Percentiles rank a stretch among this genome's conserved stretches.
Conservation (phyloP, 2,888 invertebrate species). For the Ptychoptera contaminata region DNA sequence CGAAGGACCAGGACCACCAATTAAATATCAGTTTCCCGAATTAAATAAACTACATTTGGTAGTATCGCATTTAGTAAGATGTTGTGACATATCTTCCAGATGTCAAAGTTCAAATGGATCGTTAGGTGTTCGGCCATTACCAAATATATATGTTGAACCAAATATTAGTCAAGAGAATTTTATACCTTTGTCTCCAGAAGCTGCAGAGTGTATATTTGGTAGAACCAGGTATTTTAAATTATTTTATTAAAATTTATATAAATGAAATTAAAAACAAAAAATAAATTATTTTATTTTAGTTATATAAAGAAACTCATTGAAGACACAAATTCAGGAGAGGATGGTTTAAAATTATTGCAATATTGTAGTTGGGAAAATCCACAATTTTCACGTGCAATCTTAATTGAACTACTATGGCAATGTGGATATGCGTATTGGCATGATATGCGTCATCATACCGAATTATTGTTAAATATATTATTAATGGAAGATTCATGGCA, state of each 20-base stretch:
- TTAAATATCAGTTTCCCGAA: slow-evolving; percentile 93
- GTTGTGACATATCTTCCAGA: slow-evolving; percentile 70
- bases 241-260: not conserved
- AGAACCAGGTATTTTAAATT: slow-evolving; percentile 49
- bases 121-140: slow-evolving; percentile 34
- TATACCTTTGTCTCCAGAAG: slow-evolving; percentile 55
- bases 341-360: slow-evolving; percentile 75
- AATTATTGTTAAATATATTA: slow-evolving; percentile 71
- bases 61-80: slow-evolving; percentile 77
- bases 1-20: slow-evolving; percentile 81
- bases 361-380: slow-evolving; percentile 97
- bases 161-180: slow-evolving; percentile 35
- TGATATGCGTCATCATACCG: slow-evolving; percentile 83
- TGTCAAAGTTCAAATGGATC: slow-evolving; percentile 38
- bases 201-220: slow-evolving; percentile 68
- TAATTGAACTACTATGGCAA: slow-evolving; percentile 85
- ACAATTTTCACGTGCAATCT: slow-evolving; percentile 73
- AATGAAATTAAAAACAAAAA: slow-evolving; percentile 1
- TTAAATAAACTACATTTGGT: slow-evolving; percentile 86
- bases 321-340: slow-evolving; percentile 84
- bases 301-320: slow-evolving; percentile 92
- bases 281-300: slow-evolving; percentile 27
- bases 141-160: slow-evolving; percentile 60
- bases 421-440: slow-evolving; percentile 79
- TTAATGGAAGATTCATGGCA: slow-evolving; percentile 94